phyloP scores from a whole-genome alignment of 2,888 invertebrate genomes.

The Ceraclea dissimilis region DNA sequence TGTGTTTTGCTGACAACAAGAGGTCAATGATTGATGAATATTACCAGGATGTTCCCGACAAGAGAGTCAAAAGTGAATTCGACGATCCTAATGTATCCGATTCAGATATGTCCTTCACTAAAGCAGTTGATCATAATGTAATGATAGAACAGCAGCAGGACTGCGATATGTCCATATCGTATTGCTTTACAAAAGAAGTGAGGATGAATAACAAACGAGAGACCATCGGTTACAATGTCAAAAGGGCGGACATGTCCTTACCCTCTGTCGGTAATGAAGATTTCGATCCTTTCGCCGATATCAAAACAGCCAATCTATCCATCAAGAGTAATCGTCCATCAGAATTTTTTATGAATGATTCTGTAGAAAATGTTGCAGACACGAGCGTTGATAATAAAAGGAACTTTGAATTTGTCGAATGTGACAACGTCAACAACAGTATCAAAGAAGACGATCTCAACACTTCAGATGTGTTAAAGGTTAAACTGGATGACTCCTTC shows the following conservation, averaged over 20 bases:
- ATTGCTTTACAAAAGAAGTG: constrained; percentile 2
- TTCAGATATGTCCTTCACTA: neutral
- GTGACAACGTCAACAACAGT: neutral
- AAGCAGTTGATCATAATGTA: neutral
- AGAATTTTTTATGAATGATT: neutral
- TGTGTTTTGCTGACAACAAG: neutral
- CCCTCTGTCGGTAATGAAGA: neutral
- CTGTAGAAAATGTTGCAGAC: neutral
- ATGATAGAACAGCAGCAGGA: neutral
- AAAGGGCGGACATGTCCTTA: neutral
- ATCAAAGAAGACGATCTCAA: neutral
- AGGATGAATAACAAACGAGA: constrained; percentile 7
- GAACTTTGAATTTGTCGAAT: constrained; percentile 5
- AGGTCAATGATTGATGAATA: neutral
- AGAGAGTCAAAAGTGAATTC: neutral
- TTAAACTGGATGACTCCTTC: neutral
- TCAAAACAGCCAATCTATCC: neutral
- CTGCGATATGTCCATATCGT: neutral
- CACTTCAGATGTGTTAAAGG: neutral
- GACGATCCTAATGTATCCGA: neutral
- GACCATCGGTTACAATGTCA: neutral
- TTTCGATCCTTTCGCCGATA: neutral
- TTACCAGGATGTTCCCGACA: neutral
- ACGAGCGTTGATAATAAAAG: neutral
- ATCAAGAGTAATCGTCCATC: neutral